Evolutionary conservation across 1,140 invertebrate species (phyloP).

Genomic region (Ips nitidus): DNA sequence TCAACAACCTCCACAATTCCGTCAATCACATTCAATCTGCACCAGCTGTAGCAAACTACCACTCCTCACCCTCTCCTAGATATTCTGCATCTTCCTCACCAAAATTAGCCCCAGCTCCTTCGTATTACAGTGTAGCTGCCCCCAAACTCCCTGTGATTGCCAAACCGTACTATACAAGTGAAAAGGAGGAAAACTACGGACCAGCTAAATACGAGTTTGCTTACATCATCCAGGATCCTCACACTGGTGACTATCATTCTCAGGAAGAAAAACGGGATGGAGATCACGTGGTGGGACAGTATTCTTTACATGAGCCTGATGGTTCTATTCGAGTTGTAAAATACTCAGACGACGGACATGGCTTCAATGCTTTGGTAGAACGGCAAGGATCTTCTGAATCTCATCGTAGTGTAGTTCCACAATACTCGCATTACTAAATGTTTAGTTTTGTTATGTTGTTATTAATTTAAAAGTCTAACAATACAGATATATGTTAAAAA

Average conservation of each 20-base stretch:
- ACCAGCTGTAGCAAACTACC: background rate
- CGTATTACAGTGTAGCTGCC: constrained; percentile 40
- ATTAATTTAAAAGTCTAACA: too few relatives aligned
- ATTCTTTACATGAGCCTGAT: constrained; percentile 19
- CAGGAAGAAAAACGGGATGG: constrained; percentile 16
- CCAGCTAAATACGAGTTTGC: constrained; percentile 9
- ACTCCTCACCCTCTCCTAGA: constrained; percentile 6
- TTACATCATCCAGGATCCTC: constrained; percentile 12
- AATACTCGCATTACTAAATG: background rate
- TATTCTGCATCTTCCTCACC: constrained; percentile 36
- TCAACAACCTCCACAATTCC: constrained; percentile 36
- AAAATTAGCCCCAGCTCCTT: constrained; percentile 39
- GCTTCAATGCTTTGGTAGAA: constrained; percentile 14
- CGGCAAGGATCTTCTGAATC: background rate
- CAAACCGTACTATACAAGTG: background rate
- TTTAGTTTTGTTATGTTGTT: too few relatives aligned
- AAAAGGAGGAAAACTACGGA: constrained; percentile 1
- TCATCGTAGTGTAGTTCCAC: background rate
- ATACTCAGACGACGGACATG: constrained; percentile 8
- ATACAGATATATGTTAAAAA: too few relatives aligned
- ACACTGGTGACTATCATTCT: constrained; percentile 1
- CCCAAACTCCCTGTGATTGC: constrained; percentile 48
- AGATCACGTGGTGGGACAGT: constrained; percentile 14
- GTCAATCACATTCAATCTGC: constrained; percentile 53
- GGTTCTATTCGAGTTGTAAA: constrained; percentile 15